Base-by-base conservation (phyloP, 2,113 vertebrate species). In the Ptyas mucosa region DNA sequence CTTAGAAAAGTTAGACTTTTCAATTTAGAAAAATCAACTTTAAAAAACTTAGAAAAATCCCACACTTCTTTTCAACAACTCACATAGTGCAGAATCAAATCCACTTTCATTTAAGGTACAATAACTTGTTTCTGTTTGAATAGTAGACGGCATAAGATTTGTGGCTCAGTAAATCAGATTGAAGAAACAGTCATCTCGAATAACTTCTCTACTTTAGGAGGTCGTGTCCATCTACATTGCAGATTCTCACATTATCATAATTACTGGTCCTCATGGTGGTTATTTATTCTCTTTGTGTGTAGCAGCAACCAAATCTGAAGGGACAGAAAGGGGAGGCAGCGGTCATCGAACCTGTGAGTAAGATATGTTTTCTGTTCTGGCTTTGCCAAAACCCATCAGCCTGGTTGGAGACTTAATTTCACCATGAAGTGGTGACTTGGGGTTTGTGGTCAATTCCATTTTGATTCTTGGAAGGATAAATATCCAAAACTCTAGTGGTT, bases 311-410 rank as follows among this genome's bases (percentile, higher is more conserved):
- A 8, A 89, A 86, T 21, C 87, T 58, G 94, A 98, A 98, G 93
- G 98, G 98, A 89, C 96, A 98, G 96, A 98, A 98, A 90, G 98
- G 98, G 94, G 98, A 98, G 86, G 96, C 95, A 8, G 98, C 97
- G 4, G 93, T 98, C 57, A 34, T 97, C 11, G 98, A 98, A 95
- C 97, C 98, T 89, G 98, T 98, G 94, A 98, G 98, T 95, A 93
- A 39, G 21, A 20, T 21, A 29, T 5, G 1, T 29, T 9, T 46
- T 43, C 23, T 64, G 5, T 51, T 11, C 49, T 90, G 21, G 24
- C 46, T 52, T 58, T 61, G n/a, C 29, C 8, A 34, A 18, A 12
- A 55, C 52, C 21, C 49, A 23, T 87, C 81, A 87, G 49, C 21
- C 46, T 43, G 81, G 9, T 8, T 86, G 24, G 58, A 69, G 58